Evolutionary conservation across 2,888 invertebrate genomes (phyloP).

Genomic region (Noctua pronuba): DNA sequence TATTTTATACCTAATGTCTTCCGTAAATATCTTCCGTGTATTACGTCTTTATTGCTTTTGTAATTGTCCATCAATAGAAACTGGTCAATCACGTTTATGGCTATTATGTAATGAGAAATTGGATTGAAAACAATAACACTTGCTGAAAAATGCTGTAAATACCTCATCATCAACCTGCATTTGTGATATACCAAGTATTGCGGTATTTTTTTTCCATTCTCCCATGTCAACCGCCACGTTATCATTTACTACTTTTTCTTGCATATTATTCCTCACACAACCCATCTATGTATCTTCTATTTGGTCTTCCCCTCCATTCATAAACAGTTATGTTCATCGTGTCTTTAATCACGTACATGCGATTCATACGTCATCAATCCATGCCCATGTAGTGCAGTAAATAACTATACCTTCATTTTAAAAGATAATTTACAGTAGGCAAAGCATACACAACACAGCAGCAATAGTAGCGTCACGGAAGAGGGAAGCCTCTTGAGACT

Average conservation of each 20-base stretch:
- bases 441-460: constrained; percentile 32
- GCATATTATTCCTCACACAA: not conserved
- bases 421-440: constrained; percentile 31
- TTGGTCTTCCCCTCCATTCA: not conserved
- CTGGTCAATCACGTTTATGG: not conserved
- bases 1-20: constrained; percentile 21
- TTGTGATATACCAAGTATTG: not conserved
- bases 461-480: constrained; percentile 52
- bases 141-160: not conserved
- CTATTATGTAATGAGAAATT: constrained; percentile 11
- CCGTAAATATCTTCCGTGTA: constrained; percentile 40
- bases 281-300: not conserved
- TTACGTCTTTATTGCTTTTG: constrained; percentile 39
- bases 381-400: not conserved
- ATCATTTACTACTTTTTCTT: not conserved
- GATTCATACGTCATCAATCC: not conserved
- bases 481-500: constrained; percentile 57
- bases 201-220: not conserved
- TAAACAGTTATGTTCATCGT: not conserved
- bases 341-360: not conserved
- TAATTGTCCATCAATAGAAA: constrained; percentile 21
- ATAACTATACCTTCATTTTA: not conserved
- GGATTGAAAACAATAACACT: not conserved
- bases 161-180: not conserved
- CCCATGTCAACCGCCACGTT: not conserved